These are phyloP conservation scores for Trachurus trachurus DNA, from an alignment of 2,797 vertebrate species.

Conservation along the genomic window DNA sequence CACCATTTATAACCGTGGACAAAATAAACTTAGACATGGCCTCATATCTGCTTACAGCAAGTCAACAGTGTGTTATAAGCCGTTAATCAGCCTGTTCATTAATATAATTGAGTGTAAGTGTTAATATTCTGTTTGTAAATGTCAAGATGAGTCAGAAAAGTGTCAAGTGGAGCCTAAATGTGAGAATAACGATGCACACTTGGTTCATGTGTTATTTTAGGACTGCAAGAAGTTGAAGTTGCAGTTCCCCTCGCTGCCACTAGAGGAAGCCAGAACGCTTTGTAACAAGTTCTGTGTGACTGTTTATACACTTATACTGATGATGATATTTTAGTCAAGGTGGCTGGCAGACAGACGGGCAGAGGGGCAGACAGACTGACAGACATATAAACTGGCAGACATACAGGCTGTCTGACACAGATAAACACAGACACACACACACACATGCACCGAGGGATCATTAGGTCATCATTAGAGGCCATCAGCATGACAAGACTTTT, in stretches of 20 bases:
- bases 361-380: conserved; percentile 8
- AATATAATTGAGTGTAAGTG: too few species aligned
- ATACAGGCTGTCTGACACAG: conserved; percentile 29
- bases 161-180: background rate
- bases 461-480: conserved; percentile 72
- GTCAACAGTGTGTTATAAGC: background rate
- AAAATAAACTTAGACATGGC: background rate
- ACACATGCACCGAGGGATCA: conserved; percentile 51
- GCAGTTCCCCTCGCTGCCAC: conserved; percentile 33
- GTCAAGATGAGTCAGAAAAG: background rate
- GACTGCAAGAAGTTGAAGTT: background rate
- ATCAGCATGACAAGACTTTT: conserved; percentile 78
- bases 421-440: conserved; percentile 45
- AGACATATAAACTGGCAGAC: conserved; percentile 38
- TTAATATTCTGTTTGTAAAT: background rate
- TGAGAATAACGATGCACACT: background rate
- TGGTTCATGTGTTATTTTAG: background rate
- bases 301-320: conserved; percentile 56
- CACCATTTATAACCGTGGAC: background rate
- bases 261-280: conserved; percentile 57
- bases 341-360: conserved; percentile 55
- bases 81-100: background rate
- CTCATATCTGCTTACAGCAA: background rate
- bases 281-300: background rate
- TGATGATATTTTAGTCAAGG: conserved; percentile 72